Evolutionary conservation across 2,113 vertebrate species (phyloP).

Genomic region (Cricetomys ansorgei): DNA sequence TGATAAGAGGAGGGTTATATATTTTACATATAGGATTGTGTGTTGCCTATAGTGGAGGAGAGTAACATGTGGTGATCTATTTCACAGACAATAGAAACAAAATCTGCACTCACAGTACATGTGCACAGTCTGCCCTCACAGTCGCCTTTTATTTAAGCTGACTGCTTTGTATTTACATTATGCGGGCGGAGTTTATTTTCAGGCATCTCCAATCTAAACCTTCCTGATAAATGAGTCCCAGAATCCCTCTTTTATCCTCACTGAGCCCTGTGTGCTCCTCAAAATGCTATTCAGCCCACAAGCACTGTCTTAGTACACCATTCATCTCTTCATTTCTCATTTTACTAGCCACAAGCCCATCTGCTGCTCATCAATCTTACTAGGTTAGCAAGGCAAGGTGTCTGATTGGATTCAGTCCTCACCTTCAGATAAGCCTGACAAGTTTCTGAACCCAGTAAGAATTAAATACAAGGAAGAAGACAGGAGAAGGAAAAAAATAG

Average conservation of each 20-base stretch:
- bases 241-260: slow-evolving; percentile 13
- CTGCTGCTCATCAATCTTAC: slow-evolving; percentile 47
- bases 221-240: background rate
- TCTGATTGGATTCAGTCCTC: background rate
- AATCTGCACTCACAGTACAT: background rate
- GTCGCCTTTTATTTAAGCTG: background rate
- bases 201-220: slow-evolving; percentile 11
- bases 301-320: background rate
- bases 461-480: background rate
- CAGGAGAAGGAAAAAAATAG: background rate
- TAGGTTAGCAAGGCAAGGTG: background rate
- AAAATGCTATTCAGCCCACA: background rate
- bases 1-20: background rate
- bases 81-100: background rate
- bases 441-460: background rate
- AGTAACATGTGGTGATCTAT: background rate
- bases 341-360: slow-evolving; percentile 41
- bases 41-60: background rate
- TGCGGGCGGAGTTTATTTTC: background rate
- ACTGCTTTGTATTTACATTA: background rate
- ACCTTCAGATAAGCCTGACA: slow-evolving; percentile 52
- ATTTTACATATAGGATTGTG: background rate
- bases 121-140: background rate
- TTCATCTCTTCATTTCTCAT: slow-evolving; percentile 48
- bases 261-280: background rate